Conservation (phyloP, 2,113 vertebrate genomes). For the Neogale vison region DNA sequence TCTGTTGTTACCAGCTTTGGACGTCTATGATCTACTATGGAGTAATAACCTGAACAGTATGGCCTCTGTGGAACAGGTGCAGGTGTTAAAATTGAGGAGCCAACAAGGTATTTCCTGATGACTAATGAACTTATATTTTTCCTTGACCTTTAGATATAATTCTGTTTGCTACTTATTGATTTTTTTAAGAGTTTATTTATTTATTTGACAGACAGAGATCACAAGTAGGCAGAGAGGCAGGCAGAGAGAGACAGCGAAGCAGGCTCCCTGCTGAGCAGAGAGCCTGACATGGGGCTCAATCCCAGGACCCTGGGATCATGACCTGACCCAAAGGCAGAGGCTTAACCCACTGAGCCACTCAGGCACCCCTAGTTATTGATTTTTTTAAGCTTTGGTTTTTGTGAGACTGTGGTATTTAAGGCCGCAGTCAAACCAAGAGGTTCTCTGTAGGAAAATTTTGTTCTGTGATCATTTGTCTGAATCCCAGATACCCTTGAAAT, state of each 20-base stretch:
- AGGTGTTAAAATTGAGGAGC: neutral
- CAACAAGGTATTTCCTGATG: neutral
- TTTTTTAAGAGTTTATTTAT: neutral
- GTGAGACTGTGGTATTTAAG: neutral
- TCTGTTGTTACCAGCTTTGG: neutral
- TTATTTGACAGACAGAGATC: no score
- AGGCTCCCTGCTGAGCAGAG: no score
- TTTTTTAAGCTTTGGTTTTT: neutral
- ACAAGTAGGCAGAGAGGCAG: no score
- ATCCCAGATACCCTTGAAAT: neutral
- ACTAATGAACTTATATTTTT: neutral
- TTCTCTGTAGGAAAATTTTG: conserved; percentile 5
- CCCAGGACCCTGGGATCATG: no score
- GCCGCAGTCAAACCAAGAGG: neutral
- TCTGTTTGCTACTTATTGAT: neutral
- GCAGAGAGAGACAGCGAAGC: no score
- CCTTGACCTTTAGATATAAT: conserved; percentile 11
- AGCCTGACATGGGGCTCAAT: no score
- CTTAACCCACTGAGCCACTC: no score
- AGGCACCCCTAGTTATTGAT: no score
- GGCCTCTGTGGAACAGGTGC: neutral
- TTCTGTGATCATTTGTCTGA: conserved; percentile 1
- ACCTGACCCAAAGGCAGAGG: no score
- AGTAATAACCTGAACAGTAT: neutral
- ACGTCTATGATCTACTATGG: neutral